A percentile compares a stretch with the other conserved stretches of the same genome.
These are phyloP conservation scores for Amphiprion clarkii DNA, from an alignment of 2,797 vertebrate species.

Conservation along the genomic window DNA sequence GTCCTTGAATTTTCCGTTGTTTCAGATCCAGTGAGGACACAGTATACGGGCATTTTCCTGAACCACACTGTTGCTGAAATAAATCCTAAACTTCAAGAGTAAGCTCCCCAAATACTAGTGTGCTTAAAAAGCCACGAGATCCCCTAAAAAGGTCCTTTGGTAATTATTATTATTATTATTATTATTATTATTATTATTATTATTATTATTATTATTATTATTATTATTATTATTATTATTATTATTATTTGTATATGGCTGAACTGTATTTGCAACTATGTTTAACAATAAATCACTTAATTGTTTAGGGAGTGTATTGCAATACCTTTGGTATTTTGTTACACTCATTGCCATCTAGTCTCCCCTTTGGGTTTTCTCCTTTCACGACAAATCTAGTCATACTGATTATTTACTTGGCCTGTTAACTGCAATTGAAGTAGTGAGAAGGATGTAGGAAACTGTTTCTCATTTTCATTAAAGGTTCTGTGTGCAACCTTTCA, in stretches of 20 bases:
- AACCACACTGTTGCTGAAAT: neutral
- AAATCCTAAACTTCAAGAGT: neutral
- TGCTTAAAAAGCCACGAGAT: neutral
- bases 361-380: too few relatives aligned
- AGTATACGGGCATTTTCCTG: neutral
- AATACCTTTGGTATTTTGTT: too few relatives aligned
- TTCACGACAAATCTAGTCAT: neutral
- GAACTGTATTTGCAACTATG: neutral
- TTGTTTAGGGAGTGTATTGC: neutral
- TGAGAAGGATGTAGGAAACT: neutral
- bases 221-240: too few relatives aligned
- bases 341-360: too few relatives aligned
- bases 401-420: neutral
- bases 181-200: too few relatives aligned
- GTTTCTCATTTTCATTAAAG: neutral
- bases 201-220: too few relatives aligned
- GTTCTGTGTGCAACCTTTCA: too few relatives aligned
- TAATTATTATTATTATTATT: too few relatives aligned
- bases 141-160: too few relatives aligned
- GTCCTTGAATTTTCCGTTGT: neutral
- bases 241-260: neutral
- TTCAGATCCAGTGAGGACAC: neutral
- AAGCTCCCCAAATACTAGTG: neutral
- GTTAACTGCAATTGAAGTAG: slow-evolving; percentile 3
- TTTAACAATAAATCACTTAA: neutral